These are phyloP conservation scores for Anarrhichthys ocellatus DNA, from an alignment of 2,113 vertebrate genomes.

Conservation along the genomic window DNA sequence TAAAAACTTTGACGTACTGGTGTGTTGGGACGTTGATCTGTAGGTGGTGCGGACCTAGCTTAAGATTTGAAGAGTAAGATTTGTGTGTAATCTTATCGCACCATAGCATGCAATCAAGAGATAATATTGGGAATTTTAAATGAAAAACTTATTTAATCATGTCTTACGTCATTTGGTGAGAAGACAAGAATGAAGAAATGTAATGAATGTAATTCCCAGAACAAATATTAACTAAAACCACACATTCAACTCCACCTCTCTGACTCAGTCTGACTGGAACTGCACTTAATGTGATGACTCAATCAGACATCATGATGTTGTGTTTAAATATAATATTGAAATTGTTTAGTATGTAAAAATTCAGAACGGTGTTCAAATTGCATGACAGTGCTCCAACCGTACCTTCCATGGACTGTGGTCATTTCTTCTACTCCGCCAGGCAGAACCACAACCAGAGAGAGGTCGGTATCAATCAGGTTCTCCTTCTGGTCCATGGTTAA, in stretches of 20 bases:
- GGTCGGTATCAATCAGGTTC: slow-evolving; percentile 87
- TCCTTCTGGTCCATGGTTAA: slow-evolving; percentile 92
- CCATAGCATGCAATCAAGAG: not conserved
- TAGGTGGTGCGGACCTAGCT: not conserved
- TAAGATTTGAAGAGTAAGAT: not conserved
- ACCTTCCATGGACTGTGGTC: slow-evolving; percentile 91
- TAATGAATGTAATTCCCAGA: not conserved
- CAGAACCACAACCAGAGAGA: slow-evolving; percentile 90
- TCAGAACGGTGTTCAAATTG: not conserved
- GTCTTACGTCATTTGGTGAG: not conserved
- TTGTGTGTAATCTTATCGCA: not conserved
- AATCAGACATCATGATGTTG: slow-evolving; percentile 33
- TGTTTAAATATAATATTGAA: not conserved
- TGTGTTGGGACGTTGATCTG: slow-evolving; percentile 35
- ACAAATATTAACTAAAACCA: slow-evolving; percentile 24
- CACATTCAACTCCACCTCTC: slow-evolving; percentile 44
- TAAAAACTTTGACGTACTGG: not conserved
- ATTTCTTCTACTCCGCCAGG: slow-evolving; percentile 91
- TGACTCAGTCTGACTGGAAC: slow-evolving; percentile 64
- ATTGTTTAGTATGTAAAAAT: not conserved
- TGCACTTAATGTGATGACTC: slow-evolving; percentile 51
- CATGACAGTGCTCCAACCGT: slow-evolving; percentile 26
- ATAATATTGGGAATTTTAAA: not conserved
- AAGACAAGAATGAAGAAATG: slow-evolving; percentile 12
- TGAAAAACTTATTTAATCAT: not conserved